Conservation (phyloP, 2,888 invertebrate genomes). For the Cosmia pyralina region DNA sequence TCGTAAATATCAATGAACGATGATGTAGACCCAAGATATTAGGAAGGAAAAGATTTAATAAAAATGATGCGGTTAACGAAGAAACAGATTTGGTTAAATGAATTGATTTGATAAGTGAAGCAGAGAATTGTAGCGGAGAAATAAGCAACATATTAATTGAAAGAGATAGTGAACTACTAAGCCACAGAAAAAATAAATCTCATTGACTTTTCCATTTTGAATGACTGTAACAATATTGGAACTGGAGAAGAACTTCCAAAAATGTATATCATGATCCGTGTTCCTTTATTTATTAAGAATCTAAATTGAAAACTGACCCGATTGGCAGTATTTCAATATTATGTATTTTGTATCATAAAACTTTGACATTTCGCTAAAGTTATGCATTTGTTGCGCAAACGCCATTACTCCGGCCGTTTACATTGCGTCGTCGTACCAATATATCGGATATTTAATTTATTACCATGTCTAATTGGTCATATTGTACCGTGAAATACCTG, state of each 20-base stretch:
- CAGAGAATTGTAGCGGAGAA: not conserved
- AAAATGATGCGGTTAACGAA: not conserved
- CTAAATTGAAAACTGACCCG: slow-evolving; percentile 18
- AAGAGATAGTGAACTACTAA: not conserved
- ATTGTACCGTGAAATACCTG: slow-evolving; percentile 74
- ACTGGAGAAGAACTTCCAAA: too few relatives aligned
- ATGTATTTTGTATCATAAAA: slow-evolving; percentile 39
- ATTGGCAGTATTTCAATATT: slow-evolving; percentile 38
- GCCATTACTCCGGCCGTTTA: slow-evolving; percentile 55
- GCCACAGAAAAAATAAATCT: too few relatives aligned
- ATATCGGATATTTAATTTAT: slow-evolving; percentile 78
- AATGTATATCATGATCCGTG: not conserved
- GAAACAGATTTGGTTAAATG: not conserved
- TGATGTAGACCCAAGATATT: not conserved
- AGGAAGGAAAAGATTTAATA: not conserved
- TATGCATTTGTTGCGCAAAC: slow-evolving; percentile 48
- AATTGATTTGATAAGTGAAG: not conserved
- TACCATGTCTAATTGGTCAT: slow-evolving; percentile 75
- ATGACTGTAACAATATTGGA: not conserved
- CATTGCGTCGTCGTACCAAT: slow-evolving; percentile 69
- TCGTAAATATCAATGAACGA: slow-evolving; percentile 11
- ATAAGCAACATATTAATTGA: not conserved
- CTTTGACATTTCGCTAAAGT: slow-evolving; percentile 58
- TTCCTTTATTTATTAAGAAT: not conserved
- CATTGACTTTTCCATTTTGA: not conserved